These are phyloP conservation scores for Loripinus fragilis DNA, from an alignment of 2,888 invertebrate species.

Conservation along the genomic window DNA sequence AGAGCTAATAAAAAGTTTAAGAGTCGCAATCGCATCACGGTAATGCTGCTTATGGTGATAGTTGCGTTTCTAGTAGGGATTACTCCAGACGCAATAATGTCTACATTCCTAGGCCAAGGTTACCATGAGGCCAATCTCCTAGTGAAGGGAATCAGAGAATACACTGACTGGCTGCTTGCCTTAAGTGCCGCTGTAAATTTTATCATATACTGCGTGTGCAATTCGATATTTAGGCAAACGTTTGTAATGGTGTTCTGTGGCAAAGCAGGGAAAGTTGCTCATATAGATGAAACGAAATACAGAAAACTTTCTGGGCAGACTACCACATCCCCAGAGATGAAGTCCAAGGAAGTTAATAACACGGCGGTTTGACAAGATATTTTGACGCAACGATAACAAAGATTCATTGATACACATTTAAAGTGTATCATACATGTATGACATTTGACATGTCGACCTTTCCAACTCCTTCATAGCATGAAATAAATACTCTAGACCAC, in stretches of 20 bases:
- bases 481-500: too few relatives aligned
- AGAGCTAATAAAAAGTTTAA: conserved; percentile 49
- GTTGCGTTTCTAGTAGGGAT: conserved; percentile 78
- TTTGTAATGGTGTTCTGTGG: conserved; percentile 60
- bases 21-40: conserved; percentile 72
- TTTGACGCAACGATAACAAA: too few relatives aligned
- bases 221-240: conserved; percentile 74
- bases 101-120: conserved; percentile 74
- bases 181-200: conserved; percentile 79
- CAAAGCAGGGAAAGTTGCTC: conserved; percentile 18
- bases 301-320: conserved; percentile 52
- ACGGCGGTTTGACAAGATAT: not conserved
- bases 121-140: conserved; percentile 74
- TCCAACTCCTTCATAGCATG: too few relatives aligned
- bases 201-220: conserved; percentile 75
- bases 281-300: conserved; percentile 65
- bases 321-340: not conserved
- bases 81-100: conserved; percentile 79
- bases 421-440: too few relatives aligned
- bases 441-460: too few relatives aligned
- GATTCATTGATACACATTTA: too few relatives aligned
- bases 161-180: conserved; percentile 76
- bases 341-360: not conserved
- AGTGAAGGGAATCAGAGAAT: conserved; percentile 76
- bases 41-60: conserved; percentile 79